phyloP scores from a whole-genome alignment of 2,888 invertebrate species.

The Pristionchus maxplancki region DNA sequence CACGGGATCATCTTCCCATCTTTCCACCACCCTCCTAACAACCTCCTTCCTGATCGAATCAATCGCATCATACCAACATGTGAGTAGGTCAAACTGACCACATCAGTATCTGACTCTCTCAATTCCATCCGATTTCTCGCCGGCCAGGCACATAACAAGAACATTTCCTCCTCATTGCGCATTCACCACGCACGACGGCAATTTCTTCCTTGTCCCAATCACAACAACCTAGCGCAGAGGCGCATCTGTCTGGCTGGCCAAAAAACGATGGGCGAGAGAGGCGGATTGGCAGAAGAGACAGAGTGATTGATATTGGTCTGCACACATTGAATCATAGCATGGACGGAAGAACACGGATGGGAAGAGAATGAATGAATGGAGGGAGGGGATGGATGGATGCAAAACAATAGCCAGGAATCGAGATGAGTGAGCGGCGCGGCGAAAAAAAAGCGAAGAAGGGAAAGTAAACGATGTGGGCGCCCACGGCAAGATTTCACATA shows the following conservation, averaged over 20 bases:
- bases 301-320: conserved; percentile 3
- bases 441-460: not conserved
- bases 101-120: not conserved
- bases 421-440: not conserved
- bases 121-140: not conserved
- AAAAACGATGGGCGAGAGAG: conserved; percentile 43
- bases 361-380: conserved; percentile 50
- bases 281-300: conserved; percentile 30
- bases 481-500: not conserved
- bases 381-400: not conserved
- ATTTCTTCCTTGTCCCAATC: conserved; percentile 11
- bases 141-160: not conserved
- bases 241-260: not conserved
- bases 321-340: conserved; percentile 46
- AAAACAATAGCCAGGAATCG: conserved; percentile 42
- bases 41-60: not conserved
- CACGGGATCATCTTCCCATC: not conserved
- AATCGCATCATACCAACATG: not conserved
- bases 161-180: not conserved
- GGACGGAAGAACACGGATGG: conserved; percentile 41
- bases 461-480: not conserved
- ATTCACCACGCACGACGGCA: not conserved
- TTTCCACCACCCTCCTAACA: not conserved
- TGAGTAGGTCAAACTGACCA: not conserved
- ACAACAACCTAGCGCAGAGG: not conserved